Percentiles rank a stretch among this genome's conserved stretches.
Evolutionary conservation across 2,113 vertebrate species (phyloP).

Genomic region (Hipposideros armiger): DNA sequence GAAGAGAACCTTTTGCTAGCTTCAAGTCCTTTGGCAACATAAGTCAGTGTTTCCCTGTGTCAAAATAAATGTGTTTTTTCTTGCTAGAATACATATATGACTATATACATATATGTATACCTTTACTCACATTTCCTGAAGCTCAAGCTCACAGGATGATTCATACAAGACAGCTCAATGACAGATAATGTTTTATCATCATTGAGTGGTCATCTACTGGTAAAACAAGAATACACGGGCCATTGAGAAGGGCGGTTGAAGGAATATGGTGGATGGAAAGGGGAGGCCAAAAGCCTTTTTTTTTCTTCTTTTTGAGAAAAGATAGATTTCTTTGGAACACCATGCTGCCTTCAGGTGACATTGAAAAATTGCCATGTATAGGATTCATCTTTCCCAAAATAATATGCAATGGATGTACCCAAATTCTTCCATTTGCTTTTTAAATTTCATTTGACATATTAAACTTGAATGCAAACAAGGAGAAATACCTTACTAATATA

Average conservation of each 20-base stretch:
- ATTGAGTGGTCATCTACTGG: neutral
- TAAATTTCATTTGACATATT: conserved; percentile 40
- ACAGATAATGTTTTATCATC: neutral
- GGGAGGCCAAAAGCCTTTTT: neutral
- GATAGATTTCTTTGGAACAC: conserved; percentile 19
- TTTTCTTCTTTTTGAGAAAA: neutral
- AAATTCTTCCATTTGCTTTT: conserved; percentile 56
- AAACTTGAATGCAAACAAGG: conserved; percentile 54
- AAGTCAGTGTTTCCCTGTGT: conserved; percentile 57
- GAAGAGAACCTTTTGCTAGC: neutral
- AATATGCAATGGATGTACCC: neutral
- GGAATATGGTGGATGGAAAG: neutral
- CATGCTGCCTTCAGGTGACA: neutral
- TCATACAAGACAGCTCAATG: neutral
- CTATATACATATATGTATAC: neutral
- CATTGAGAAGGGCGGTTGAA: neutral
- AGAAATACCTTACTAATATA: conserved; percentile 40
- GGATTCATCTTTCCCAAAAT: conserved; percentile 39
- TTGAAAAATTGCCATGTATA: neutral
- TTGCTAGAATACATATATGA: conserved; percentile 11
- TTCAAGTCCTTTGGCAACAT: conserved; percentile 34
- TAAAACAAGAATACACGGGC: neutral
- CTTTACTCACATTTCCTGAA: neutral
- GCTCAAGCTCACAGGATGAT: neutral
- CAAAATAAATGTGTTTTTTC: conserved; percentile 64